A percentile compares a stretch with the other conserved stretches of the same genome.
Evolutionary conservation across 2,888 invertebrate species (phyloP).

Genomic region (Drosophila nr. perissopoda): DNA sequence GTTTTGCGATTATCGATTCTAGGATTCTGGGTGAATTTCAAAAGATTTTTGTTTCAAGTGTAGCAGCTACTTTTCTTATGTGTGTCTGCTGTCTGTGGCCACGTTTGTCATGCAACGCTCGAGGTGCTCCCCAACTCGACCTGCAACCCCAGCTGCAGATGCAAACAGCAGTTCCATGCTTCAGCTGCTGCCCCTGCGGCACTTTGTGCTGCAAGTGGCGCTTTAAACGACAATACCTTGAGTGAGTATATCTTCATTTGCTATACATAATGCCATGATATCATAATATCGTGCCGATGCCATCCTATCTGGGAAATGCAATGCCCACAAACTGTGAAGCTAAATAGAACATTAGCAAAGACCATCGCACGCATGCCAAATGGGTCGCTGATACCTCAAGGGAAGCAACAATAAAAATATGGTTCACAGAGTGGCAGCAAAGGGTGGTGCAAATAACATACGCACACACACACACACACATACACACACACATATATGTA

Average conservation of each 20-base stretch:
- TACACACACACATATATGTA: no score
- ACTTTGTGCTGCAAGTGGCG: conserved; percentile 28
- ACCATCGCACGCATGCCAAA: conserved; percentile 27
- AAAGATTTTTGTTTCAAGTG: background rate
- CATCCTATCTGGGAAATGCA: conserved; percentile 48
- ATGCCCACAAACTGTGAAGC: conserved; percentile 42
- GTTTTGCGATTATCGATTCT: background rate
- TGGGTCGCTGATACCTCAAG: conserved; percentile 6
- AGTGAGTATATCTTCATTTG: conserved; percentile 43
- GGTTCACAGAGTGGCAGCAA: conserved; percentile 26
- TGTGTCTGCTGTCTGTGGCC: conserved; percentile 50
- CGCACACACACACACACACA: background rate
- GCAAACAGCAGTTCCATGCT: conserved; percentile 1
- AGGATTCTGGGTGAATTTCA: background rate
- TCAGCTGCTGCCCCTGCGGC: background rate
- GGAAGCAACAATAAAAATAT: conserved; percentile 42
- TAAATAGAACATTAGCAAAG: conserved; percentile 60
- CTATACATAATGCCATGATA: conserved; percentile 56
- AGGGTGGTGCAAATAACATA: conserved; percentile 31
- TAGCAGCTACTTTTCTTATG: conserved; percentile 51
- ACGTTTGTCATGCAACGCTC: conserved; percentile 63
- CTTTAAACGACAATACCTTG: conserved; percentile 49
- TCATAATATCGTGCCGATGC: conserved; percentile 64
- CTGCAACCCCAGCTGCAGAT: background rate
- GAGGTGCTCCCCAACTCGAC: conserved; percentile 1